phyloP scores from a whole-genome alignment of 2,888 invertebrate species.

The Rhagonycha fulva region DNA sequence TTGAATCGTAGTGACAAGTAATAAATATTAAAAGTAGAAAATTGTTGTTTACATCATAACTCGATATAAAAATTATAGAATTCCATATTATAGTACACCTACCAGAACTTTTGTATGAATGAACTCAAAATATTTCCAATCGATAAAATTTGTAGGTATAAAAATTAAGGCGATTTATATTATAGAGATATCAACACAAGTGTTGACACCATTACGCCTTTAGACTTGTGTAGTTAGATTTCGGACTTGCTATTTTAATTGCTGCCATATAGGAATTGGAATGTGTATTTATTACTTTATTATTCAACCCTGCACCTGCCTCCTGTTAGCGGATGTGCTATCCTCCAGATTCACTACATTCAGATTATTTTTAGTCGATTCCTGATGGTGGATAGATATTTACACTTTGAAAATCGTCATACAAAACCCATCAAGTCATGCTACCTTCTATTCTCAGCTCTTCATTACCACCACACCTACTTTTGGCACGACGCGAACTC shows the following conservation, averaged over 20 bases:
- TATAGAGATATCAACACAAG: constrained; percentile 8
- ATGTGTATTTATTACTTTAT: constrained; percentile 30
- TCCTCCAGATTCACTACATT: neutral
- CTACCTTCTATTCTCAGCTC: constrained; percentile 13
- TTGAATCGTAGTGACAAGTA: neutral
- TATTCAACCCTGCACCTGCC: constrained; percentile 26
- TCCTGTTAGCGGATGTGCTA: constrained; percentile 7
- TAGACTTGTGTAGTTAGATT: constrained; percentile 20
- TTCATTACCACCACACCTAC: constrained; percentile 43
- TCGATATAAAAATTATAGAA: neutral
- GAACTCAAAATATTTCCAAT: neutral
- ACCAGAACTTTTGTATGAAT: neutral
- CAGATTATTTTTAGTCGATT: neutral
- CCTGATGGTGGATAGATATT: neutral
- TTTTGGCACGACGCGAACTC: constrained; percentile 44
- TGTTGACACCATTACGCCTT: constrained; percentile 10
- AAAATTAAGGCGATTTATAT: neutral
- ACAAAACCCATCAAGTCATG: constrained; percentile 12
- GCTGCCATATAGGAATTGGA: constrained; percentile 22
- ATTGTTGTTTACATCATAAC: neutral
- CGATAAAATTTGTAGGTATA: neutral
- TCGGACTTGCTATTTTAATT: constrained; percentile 26
- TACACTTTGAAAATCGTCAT: constrained; percentile 1
- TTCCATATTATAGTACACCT: no score
- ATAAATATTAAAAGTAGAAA: neutral